Conservation (phyloP, 2,888 invertebrate genomes). For the Geophilus truncorum region DNA sequence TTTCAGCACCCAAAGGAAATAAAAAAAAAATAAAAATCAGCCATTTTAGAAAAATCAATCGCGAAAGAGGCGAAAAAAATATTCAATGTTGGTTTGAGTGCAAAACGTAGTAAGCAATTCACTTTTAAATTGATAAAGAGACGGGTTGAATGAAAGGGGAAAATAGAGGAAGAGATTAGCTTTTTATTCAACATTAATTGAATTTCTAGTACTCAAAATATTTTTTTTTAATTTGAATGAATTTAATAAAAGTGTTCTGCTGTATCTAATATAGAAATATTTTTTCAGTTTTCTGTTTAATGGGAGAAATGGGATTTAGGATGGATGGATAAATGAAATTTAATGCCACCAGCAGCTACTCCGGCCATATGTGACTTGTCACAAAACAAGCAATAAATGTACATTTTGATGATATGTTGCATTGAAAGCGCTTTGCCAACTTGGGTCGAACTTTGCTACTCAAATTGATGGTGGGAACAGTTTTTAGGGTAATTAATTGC, state of each 20-base stretch:
- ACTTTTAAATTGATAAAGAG: slow-evolving; percentile 12
- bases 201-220: neutral
- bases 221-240: neutral
- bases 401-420: no score
- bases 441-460: no score
- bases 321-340: no score
- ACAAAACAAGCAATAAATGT: no score
- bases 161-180: neutral
- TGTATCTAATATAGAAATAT: neutral
- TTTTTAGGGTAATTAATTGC: no score
- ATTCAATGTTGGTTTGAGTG: neutral
- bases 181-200: neutral
- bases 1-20: no score
- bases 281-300: no score
- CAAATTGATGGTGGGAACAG: no score
- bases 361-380: no score
- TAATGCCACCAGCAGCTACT: no score
- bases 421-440: no score
- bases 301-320: no score
- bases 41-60: neutral
- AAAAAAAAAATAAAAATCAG: neutral
- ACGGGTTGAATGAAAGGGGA: neutral
- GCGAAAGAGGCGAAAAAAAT: neutral
- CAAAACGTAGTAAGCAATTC: slow-evolving; percentile 13
- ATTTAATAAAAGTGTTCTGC: neutral